Conservation (phyloP, 2,113 vertebrate genomes). For the Edolisoma coerulescens region DNA sequence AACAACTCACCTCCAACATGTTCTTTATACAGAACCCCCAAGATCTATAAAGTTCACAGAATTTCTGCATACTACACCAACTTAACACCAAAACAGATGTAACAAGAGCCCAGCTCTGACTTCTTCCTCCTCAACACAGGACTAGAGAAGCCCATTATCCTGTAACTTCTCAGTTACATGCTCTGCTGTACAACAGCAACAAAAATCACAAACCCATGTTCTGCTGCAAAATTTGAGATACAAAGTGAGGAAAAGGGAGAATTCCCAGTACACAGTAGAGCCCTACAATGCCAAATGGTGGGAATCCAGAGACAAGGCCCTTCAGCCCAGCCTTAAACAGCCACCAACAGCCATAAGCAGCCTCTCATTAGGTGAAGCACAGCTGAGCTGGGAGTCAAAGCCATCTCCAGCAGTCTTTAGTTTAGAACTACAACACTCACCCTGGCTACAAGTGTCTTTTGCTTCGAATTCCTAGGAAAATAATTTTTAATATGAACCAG, state of each 20-base stretch:
- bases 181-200: not conserved
- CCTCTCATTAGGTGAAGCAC: not conserved
- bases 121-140: not conserved
- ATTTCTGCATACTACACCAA: not conserved
- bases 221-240: not conserved
- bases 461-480: not conserved
- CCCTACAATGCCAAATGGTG: not conserved
- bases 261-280: not conserved
- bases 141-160: not conserved
- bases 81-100: not conserved
- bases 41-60: not conserved
- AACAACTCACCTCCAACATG: not conserved
- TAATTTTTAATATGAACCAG: not conserved
- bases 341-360: not conserved
- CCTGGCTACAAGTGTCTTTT: not conserved
- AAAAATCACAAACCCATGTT: not conserved
- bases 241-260: not conserved
- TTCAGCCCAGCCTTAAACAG: not conserved
- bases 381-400: not conserved
- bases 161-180: not conserved
- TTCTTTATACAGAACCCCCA: not conserved
- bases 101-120: not conserved
- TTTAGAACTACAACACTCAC: not conserved
- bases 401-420: not conserved
- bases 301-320: not conserved